Conservation (phyloP, 2,113 vertebrate species). For the Jacana jacana region DNA sequence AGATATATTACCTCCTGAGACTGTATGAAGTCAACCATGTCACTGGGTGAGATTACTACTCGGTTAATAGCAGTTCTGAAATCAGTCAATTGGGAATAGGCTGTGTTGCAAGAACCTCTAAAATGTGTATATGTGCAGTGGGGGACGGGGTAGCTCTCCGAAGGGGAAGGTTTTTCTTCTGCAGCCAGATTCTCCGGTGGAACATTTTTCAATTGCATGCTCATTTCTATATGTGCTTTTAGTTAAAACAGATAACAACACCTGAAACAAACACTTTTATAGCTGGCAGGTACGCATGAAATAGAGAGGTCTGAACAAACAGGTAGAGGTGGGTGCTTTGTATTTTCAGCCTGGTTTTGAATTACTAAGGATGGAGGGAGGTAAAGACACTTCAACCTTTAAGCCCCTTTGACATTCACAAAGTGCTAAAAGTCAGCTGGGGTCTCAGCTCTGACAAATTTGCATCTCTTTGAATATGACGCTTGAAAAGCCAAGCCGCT, state of each 20-base stretch:
- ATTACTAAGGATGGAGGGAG: conserved; percentile 67
- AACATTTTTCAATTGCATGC: conserved; percentile 25
- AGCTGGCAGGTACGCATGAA: conserved; percentile 57
- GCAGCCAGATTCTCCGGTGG: not conserved
- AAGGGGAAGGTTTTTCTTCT: conserved; percentile 16
- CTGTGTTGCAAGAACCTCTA: conserved; percentile 13
- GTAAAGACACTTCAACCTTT: conserved; percentile 79
- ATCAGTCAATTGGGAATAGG: conserved; percentile 15
- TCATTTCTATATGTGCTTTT: conserved; percentile 38
- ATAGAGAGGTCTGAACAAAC: conserved; percentile 41
- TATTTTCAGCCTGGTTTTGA: conserved; percentile 62
- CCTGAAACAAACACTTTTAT: conserved; percentile 49
- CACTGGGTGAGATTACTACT: conserved; percentile 30
- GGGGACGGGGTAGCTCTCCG: not conserved
- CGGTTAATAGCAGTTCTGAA: conserved; percentile 47
- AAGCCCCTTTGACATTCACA: conserved; percentile 89
- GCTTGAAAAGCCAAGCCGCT: conserved; percentile 84
- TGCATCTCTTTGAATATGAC: conserved; percentile 88
- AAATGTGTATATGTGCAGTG: conserved; percentile 13
- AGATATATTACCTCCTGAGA: conserved; percentile 48
- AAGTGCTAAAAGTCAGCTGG: conserved; percentile 87
- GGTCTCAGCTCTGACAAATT: conserved; percentile 83
- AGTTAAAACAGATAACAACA: conserved; percentile 55
- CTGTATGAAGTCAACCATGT: conserved; percentile 14
- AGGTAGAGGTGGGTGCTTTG: conserved; percentile 38